Evolutionary conservation across 2,888 invertebrate genomes (phyloP).

Genomic region (Chymomyza amoena): DNA sequence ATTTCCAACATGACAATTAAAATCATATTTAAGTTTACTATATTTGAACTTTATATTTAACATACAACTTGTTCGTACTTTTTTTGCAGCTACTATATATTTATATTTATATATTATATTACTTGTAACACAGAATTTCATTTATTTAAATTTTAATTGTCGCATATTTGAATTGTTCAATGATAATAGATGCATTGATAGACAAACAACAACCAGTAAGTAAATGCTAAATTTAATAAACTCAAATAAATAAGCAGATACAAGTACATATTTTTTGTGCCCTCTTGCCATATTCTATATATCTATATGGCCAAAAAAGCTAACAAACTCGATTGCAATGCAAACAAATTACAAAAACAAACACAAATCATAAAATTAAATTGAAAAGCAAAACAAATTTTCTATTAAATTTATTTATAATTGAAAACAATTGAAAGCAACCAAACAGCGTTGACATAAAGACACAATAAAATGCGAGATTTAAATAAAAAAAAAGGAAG

Average conservation of each 20-base stretch:
- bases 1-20: not conserved
- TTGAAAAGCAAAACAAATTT: conserved; percentile 26
- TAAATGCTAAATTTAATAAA: conserved; percentile 44
- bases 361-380: conserved; percentile 2
- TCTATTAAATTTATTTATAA: conserved; percentile 38
- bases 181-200: not conserved
- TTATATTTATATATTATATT: not conserved
- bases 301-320: conserved; percentile 4
- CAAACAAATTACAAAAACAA: conserved; percentile 20
- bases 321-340: conserved; percentile 5
- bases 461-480: not conserved
- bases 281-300: not conserved
- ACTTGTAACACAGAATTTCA: not conserved
- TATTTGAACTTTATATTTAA: conserved; percentile 8
- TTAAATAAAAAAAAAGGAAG: not conserved
- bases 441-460: not conserved
- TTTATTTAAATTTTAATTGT: conserved; percentile 45
- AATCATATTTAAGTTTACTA: conserved; percentile 1
- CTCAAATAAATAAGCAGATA: conserved; percentile 26
- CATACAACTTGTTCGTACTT: not conserved
- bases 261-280: conserved; percentile 1
- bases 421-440: conserved; percentile 20
- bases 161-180: conserved; percentile 21
- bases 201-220: conserved; percentile 7
- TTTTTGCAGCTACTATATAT: not conserved